phyloP scores from a whole-genome alignment of 37 sponge, comb jelly and placozoan species.

The Spongia lamella region DNA sequence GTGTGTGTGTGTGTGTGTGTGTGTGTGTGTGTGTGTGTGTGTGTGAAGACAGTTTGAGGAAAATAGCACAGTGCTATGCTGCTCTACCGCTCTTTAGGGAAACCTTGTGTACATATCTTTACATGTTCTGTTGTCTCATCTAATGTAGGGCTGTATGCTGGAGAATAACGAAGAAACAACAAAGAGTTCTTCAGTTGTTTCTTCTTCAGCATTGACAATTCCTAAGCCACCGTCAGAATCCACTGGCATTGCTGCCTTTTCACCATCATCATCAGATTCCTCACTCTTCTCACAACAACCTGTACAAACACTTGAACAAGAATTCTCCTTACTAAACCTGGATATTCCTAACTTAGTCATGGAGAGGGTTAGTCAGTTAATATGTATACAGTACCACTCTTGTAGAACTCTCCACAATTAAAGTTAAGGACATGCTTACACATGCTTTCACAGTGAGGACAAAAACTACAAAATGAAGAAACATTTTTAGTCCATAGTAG shows the following conservation, averaged over 20 bases:
- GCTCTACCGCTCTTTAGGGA: not conserved
- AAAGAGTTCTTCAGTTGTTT: not conserved
- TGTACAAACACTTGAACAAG: slow-evolving; percentile 38
- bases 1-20: too few relatives aligned
- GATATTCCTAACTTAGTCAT: slow-evolving; percentile 58
- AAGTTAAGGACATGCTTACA: too few relatives aligned
- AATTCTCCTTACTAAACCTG: slow-evolving; percentile 53
- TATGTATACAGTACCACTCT: not conserved
- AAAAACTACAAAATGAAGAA: too few relatives aligned
- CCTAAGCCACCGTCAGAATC: not conserved
- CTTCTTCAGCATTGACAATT: not conserved
- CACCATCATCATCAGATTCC: not conserved
- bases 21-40: too few relatives aligned
- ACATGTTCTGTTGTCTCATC: not conserved
- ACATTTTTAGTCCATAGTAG: too few relatives aligned
- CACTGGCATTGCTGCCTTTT: not conserved
- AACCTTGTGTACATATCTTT: too few relatives aligned
- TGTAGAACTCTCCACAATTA: too few relatives aligned
- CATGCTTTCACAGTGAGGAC: too few relatives aligned
- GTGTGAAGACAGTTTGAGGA: too few relatives aligned
- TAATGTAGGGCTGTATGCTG: not conserved
- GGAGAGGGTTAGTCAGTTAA: slow-evolving; percentile 45
- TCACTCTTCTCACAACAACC: slow-evolving; percentile 14
- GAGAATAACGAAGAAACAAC: not conserved
- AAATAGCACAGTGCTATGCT: too few relatives aligned